phyloP scores from a whole-genome alignment of 2,888 invertebrate species.

The Euplagia quadripunctaria region DNA sequence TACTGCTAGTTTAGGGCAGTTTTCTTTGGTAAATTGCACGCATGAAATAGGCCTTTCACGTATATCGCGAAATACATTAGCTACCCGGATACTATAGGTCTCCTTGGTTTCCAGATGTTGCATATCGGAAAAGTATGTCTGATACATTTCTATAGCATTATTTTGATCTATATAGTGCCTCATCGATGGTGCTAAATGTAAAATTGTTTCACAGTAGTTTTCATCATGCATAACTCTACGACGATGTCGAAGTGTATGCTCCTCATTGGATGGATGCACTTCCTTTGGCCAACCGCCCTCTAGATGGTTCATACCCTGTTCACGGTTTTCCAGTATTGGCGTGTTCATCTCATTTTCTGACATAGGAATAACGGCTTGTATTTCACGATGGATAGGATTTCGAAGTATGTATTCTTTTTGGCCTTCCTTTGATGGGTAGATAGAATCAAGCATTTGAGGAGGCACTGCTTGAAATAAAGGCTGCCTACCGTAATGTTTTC shows the following conservation, averaged over 20 bases:
- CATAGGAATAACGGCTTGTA: slow-evolving; percentile 80
- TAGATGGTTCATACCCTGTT: slow-evolving; percentile 90
- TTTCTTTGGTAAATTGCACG: slow-evolving; percentile 91
- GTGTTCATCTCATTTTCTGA: slow-evolving; percentile 89
- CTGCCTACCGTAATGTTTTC: slow-evolving; percentile 83
- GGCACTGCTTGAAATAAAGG: slow-evolving; percentile 80
- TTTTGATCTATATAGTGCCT: slow-evolving; percentile 92
- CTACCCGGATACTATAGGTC: slow-evolving; percentile 87
- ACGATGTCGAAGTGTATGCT: slow-evolving; percentile 91
- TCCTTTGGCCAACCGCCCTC: slow-evolving; percentile 96
- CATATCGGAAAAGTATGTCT: slow-evolving; percentile 90
- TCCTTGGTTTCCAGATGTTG: slow-evolving; percentile 84
- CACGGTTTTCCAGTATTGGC: slow-evolving; percentile 84
- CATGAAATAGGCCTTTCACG: slow-evolving; percentile 85
- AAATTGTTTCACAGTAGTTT: slow-evolving; percentile 89
- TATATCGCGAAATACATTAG: slow-evolving; percentile 90
- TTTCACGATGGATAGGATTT: slow-evolving; percentile 83
- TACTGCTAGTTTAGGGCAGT: slow-evolving; percentile 88
- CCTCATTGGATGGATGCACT: slow-evolving; percentile 88
- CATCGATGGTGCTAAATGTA: slow-evolving; percentile 85
- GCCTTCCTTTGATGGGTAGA: slow-evolving; percentile 70
- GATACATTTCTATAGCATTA: slow-evolving; percentile 93
- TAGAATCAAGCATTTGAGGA: slow-evolving; percentile 77
- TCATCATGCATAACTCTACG: slow-evolving; percentile 94
- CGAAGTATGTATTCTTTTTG: slow-evolving; percentile 81